Conservation (phyloP, 2,888 invertebrate genomes). For the Pycnomerus fuliginosus region DNA sequence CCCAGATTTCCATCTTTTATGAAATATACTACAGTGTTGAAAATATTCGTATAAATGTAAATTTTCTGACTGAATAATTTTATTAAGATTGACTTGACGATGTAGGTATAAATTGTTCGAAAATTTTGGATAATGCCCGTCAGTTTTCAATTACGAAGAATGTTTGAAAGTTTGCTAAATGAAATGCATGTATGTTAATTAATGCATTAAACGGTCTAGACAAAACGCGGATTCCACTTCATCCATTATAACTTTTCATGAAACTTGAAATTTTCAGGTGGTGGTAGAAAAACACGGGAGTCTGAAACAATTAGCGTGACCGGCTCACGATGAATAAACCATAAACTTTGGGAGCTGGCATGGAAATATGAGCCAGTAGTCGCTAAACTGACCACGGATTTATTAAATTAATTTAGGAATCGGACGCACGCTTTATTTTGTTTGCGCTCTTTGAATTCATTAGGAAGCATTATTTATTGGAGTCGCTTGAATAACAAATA, state of each 20-base stretch:
- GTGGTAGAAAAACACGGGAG: constrained; percentile 10
- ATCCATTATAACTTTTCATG: constrained; percentile 17
- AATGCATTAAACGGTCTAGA: constrained; percentile 21
- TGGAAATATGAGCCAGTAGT: constrained; percentile 28
- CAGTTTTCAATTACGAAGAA: constrained; percentile 16
- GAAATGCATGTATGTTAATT: constrained; percentile 24
- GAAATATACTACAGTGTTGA: too few species aligned
- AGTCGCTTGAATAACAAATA: constrained; percentile 30
- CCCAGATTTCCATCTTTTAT: constrained; percentile 13
- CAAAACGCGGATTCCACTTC: constrained; percentile 12
- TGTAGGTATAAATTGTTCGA: too few species aligned
- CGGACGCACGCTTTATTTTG: constrained; percentile 24
- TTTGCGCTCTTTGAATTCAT: constrained; percentile 23
- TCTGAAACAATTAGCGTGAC: constrained; percentile 18
- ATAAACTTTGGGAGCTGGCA: constrained; percentile 27
- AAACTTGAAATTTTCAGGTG: constrained; percentile 12
- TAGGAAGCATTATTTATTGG: constrained; percentile 22
- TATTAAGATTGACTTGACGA: too few species aligned
- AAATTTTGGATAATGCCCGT: not conserved
- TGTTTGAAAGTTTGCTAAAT: constrained; percentile 20
- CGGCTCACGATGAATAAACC: constrained; percentile 24
- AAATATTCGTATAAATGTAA: too few species aligned
- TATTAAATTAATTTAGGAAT: constrained; percentile 30
- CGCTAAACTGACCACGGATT: constrained; percentile 27
- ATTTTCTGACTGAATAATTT: too few species aligned